Conservation (phyloP, 2,113 vertebrate genomes). For the Barbus barbus region DNA sequence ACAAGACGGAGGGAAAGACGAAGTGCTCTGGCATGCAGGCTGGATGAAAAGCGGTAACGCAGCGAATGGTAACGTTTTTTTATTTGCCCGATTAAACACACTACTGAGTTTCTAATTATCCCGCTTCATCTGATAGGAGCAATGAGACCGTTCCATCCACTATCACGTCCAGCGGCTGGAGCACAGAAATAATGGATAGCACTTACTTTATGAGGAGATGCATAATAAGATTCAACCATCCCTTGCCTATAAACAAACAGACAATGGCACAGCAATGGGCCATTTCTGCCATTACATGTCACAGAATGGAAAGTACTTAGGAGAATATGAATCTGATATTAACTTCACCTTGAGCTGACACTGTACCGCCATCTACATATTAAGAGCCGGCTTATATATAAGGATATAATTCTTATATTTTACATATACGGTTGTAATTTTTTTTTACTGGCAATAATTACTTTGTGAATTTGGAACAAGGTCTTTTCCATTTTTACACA, state of each 20-base stretch:
- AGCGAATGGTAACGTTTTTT: constrained; percentile 48
- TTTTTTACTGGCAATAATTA: constrained; percentile 9
- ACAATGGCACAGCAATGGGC: constrained; percentile 37
- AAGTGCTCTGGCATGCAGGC: not conserved
- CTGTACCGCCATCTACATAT: not conserved
- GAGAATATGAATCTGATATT: constrained; percentile 6
- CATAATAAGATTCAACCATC: constrained; percentile 54
- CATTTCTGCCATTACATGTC: constrained; percentile 44
- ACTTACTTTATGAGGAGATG: constrained; percentile 55
- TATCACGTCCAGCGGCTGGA: constrained; percentile 46
- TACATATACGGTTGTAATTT: not conserved
- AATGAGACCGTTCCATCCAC: constrained; percentile 40
- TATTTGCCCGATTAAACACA: constrained; percentile 61
- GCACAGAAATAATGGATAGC: constrained; percentile 55
- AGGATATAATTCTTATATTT: not conserved
- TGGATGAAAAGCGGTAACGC: constrained; percentile 29
- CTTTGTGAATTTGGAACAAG: constrained; percentile 12
- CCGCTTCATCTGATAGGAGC: constrained; percentile 58
- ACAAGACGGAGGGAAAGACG: not conserved
- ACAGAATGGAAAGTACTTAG: constrained; percentile 28
- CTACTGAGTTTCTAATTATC: constrained; percentile 64
- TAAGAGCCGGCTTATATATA: constrained; percentile 8
- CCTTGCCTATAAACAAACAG: constrained; percentile 41
- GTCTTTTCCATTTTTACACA: constrained; percentile 17
- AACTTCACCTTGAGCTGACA: constrained; percentile 41